Evolutionary conservation across 2,888 invertebrate species (phyloP).

Genomic region (Lottia scabra): DNA sequence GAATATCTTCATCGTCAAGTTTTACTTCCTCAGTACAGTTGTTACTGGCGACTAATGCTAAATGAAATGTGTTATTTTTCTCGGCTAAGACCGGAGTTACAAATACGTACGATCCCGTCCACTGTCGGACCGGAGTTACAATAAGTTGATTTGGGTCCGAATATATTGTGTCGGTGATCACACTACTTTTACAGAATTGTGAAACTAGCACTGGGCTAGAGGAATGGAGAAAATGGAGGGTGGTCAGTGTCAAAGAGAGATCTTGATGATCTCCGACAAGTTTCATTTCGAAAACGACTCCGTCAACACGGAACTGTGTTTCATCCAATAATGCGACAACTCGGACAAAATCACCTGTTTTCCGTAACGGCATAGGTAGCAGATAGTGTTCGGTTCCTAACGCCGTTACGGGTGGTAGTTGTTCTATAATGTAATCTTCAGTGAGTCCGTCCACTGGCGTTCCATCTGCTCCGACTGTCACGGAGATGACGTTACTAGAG

Average conservation of each 20-base stretch:
- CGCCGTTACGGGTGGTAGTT: not conserved
- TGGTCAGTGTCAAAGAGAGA: not conserved
- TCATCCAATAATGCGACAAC: not conserved
- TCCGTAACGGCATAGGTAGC: not conserved
- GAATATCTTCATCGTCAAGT: not conserved
- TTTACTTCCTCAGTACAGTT: not conserved
- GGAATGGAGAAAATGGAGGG: not conserved
- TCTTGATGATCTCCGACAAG: not conserved
- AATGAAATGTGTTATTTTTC: not conserved
- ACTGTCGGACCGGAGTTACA: not conserved
- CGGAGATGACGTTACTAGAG: not conserved
- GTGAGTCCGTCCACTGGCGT: not conserved
- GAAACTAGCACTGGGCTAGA: not conserved
- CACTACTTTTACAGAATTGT: not conserved
- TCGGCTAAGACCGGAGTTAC: not conserved
- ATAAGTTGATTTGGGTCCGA: not conserved
- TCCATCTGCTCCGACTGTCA: slow-evolving; percentile 5
- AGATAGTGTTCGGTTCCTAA: slow-evolving; percentile 1
- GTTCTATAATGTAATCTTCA: slow-evolving; percentile 1
- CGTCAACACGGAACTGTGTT: not conserved
- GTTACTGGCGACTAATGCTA: not conserved
- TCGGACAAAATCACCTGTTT: not conserved
- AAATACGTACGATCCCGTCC: not conserved
- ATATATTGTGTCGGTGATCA: not conserved
- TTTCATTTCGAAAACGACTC: not conserved